phyloP scores from a whole-genome alignment of 1,140 invertebrate genomes.

The Drosophila kohkoa region DNA sequence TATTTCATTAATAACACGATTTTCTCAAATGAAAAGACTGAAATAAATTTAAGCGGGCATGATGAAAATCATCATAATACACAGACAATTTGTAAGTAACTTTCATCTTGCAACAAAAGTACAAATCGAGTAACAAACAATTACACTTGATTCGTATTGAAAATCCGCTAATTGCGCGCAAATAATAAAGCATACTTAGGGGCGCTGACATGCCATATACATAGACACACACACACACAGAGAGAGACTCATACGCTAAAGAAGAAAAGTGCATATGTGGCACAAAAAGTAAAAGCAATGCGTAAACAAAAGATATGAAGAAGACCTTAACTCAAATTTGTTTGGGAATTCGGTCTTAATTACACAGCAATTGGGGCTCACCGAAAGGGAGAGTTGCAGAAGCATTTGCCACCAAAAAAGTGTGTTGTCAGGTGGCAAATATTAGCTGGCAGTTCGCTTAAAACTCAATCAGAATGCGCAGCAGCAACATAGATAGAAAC shows the following conservation, averaged over 20 bases:
- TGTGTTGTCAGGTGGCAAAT: conserved; percentile 24
- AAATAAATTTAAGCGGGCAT: too few species aligned
- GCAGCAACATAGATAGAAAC: not conserved
- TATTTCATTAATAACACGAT: too few species aligned
- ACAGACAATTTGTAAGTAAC: not conserved
- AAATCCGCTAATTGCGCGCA: conserved; percentile 77
- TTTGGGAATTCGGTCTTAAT: conserved; percentile 62
- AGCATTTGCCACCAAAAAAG: not conserved
- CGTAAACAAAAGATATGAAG: conserved; percentile 27
- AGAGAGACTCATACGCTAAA: too few species aligned
- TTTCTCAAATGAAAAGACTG: too few species aligned
- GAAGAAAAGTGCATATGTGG: conserved; percentile 43
- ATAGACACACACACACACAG: too few species aligned
- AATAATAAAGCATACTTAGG: conserved; percentile 62
- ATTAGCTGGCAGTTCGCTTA: conserved; percentile 2
- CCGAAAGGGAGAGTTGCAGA: conserved; percentile 22
- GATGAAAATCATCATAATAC: not conserved
- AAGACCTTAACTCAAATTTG: conserved; percentile 26
- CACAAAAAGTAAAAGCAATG: conserved; percentile 49
- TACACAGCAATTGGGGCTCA: conserved; percentile 41
- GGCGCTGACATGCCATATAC: conserved; percentile 21
- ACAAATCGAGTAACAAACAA: conserved; percentile 40
- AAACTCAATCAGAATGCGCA: conserved; percentile 27
- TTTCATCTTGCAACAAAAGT: conserved; percentile 4
- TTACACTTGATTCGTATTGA: conserved; percentile 59